Conservation (phyloP, 2,113 vertebrate genomes). For the Rhinopomastus cyanomelas region DNA sequence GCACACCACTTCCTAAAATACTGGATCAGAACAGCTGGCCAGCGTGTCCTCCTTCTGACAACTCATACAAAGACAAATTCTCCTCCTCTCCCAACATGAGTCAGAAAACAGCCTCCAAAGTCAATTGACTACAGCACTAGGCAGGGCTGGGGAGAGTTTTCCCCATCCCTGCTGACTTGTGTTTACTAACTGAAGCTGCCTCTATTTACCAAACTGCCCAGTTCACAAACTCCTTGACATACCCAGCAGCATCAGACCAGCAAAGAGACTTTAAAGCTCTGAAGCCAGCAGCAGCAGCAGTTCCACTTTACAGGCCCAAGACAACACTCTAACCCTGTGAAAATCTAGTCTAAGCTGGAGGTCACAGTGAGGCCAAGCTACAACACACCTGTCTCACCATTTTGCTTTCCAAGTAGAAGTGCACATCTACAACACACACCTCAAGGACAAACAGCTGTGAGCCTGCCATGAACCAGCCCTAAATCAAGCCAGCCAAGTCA, state of each 20-base stretch:
- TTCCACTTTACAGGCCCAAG: neutral
- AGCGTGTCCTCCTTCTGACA: neutral
- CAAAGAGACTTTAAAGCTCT: neutral
- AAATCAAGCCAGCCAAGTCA: neutral
- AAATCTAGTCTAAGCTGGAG: neutral
- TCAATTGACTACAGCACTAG: neutral
- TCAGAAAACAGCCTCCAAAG: neutral
- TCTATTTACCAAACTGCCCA: neutral
- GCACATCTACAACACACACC: neutral
- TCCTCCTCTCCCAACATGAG: neutral
- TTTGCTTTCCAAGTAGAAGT: neutral
- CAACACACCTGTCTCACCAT: fast-evolving
- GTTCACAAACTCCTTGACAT: fast-evolving
- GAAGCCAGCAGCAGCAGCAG: neutral
- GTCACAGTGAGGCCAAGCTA: neutral
- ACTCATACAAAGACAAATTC: neutral
- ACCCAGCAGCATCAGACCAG: neutral
- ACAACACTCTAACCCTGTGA: neutral
- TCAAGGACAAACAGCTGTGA: neutral
- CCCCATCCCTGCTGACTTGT: neutral
- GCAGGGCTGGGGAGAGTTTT: neutral
- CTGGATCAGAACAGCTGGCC: neutral
- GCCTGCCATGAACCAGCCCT: neutral
- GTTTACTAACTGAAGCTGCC: neutral
- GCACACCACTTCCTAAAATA: neutral